Conservation (phyloP, 2,888 invertebrate species). For the Flexamia atlantica region DNA sequence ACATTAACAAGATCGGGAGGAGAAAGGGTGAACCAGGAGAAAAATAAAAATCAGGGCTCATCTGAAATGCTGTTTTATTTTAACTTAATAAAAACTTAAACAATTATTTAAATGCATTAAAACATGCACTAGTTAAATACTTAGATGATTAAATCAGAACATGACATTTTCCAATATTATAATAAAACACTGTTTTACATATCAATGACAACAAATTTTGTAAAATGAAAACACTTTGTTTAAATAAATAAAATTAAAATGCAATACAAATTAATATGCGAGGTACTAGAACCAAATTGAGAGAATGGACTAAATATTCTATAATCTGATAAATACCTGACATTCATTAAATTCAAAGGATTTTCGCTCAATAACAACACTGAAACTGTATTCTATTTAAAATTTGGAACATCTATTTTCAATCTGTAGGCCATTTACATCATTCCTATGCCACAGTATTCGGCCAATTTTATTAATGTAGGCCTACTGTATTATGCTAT, state of each 20-base stretch:
- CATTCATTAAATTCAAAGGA: background rate
- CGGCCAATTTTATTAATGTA: too few relatives aligned
- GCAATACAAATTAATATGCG: conserved; percentile 41
- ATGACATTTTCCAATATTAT: conserved; percentile 37
- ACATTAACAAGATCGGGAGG: too few relatives aligned
- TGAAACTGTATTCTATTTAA: too few relatives aligned
- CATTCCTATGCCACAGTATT: too few relatives aligned
- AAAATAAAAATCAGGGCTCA: background rate
- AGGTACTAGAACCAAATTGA: conserved; percentile 7
- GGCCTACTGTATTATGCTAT: too few relatives aligned
- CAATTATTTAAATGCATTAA: conserved; percentile 72
- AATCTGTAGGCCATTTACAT: background rate
- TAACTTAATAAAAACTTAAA: conserved; percentile 48
- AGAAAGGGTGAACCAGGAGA: too few relatives aligned
- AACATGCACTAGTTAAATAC: conserved; percentile 73
- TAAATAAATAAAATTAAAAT: conserved; percentile 19
- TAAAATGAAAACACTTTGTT: background rate
- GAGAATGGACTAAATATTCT: background rate
- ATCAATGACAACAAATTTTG: conserved; percentile 38
- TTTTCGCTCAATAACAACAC: background rate
- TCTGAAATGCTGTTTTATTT: conserved; percentile 52
- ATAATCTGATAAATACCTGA: background rate
- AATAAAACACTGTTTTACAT: conserved; percentile 53
- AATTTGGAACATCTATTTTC: too few relatives aligned
- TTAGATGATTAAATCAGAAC: conserved; percentile 44